Evolutionary conservation across 1,140 invertebrate species (phyloP), one percentile per base, ranked within the genome.

Genomic region (Phenacoccus solenopsis): DNA sequence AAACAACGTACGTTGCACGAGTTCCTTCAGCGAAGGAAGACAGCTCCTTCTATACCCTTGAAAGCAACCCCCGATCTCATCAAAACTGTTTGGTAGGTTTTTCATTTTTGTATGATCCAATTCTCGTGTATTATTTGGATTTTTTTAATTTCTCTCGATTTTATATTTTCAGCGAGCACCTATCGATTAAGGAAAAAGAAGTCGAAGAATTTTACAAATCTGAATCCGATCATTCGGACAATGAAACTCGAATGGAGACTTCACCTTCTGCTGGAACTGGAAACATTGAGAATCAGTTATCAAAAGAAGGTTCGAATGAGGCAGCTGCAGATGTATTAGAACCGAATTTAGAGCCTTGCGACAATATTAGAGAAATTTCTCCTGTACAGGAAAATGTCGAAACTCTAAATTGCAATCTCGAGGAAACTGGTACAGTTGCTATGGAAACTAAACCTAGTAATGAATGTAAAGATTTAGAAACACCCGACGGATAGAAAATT

Each of bases 1-100:
- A 88, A 87, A 74, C 84, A 88, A 72, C 80, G 86, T 56, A 85
- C 83, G 20, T 78, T 93, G 2, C 82, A 86, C 76, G 90, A 90
- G 79, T 92, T 84, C 82, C 82, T 90, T 0, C 79, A 80, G 70
- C 73, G 81, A 73, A 75, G 78, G 22, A 76, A 75, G 69, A 67
- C 72, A 20, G 72, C 76, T 35, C 76, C 77, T 56, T 74, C 76
- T 30, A 72, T 79, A 35, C 75, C 78, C 28, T 75, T 85, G 25
- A 82, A 83, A 76, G 84, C 84, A 80, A 80, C 81, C 69, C 76
- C 73, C 72, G 79, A 84, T 69, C 80, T 84, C 73, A 76, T 85
- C 32, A 78, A 79, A 74, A 75, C 80, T 75, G 81, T 84, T 78
- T 81, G 78, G 84, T 85, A 78, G 80, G 82, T 80, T 10, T 59